Base-by-base conservation (phyloP, 1,140 invertebrate genomes). In the Xylocopa sonorina region DNA sequence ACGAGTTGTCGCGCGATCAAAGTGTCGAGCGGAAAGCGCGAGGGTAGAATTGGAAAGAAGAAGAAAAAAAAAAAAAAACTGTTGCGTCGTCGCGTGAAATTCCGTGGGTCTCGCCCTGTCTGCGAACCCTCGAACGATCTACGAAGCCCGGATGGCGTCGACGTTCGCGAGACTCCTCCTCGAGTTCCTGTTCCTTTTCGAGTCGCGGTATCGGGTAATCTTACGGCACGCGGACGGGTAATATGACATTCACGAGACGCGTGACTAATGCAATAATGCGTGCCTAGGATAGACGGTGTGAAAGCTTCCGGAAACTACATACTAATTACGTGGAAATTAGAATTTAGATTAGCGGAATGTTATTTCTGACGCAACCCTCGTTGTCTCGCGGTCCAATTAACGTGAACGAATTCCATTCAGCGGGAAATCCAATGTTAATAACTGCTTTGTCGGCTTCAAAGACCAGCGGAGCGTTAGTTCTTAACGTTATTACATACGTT, bases 331-430 rank as follows among this genome's bases (percentile, higher is more conserved):
- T 3, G 16, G 66, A 71, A 77, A 77, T 77, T 77, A 77, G 75
- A 77, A 77, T 77, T 69, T 77, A 77, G 66, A 77, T 77, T 77
- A 77, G 53, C 34, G 43, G 75, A 77, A 77, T 77, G 53, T 60
- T 71, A 69, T 69, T 69, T 69, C 74, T 69, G 74, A 58, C 64
- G 74, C 43, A 55, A 6, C n/a, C 12, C 1, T 29, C 32, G 27
- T 32, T 66, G 48, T 66, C 43, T 32, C 62, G 60, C 48, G 16
- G 21, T 27, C 53, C 75, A 57, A 77, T 77, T 69, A 69, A 55
- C 74, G n/a, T 58, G 50, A 77, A 46, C 41, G 64, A 77, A 68
- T 58, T 68, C n/a, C 46, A 58, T n/a, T 34, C 51, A 21, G 14
- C 21, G 21, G 41, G 46, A 24, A 64, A 67, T 46, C 43, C 48